Evolutionary conservation across 2,888 invertebrate genomes (phyloP).

Genomic region (Microchrysa polita): DNA sequence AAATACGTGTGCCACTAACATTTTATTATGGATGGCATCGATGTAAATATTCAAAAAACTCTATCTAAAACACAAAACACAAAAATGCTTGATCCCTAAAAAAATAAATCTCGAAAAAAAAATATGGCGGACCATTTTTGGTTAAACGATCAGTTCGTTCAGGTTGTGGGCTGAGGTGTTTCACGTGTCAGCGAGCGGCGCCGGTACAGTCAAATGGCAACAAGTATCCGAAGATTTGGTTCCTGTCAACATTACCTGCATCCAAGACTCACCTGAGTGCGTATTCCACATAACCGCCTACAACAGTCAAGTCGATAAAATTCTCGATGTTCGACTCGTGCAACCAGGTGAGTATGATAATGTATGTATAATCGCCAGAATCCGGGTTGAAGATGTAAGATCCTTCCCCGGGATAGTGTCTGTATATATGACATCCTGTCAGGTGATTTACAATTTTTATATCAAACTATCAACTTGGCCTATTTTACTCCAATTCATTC

Average conservation of each 20-base stretch:
- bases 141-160: slow-evolving; percentile 64
- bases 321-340: slow-evolving; percentile 94
- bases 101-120: slow-evolving; percentile 48
- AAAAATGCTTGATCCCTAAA: slow-evolving; percentile 48
- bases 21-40: slow-evolving; percentile 29
- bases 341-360: slow-evolving; percentile 86
- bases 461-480: slow-evolving; percentile 37
- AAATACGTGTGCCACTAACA: slow-evolving; percentile 39
- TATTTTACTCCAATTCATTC: slow-evolving; percentile 2
- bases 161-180: slow-evolving; percentile 99
- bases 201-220: slow-evolving; percentile 96
- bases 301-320: slow-evolving; percentile 98
- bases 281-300: slow-evolving; percentile 99
- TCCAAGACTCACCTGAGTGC: slow-evolving; percentile 95
- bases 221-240: slow-evolving; percentile 98
- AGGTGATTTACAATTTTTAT: slow-evolving; percentile 41
- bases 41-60: slow-evolving; percentile 44
- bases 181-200: slow-evolving; percentile 93
- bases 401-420: too few relatives aligned
- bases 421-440: neutral
- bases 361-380: too few relatives aligned
- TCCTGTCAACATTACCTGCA: slow-evolving; percentile 97
- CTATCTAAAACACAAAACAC: slow-evolving; percentile 9
- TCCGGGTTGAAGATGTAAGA: neutral
- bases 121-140: slow-evolving; percentile 49